Conservation (phyloP, 2,888 invertebrate species). For the Spodoptera exigua region DNA sequence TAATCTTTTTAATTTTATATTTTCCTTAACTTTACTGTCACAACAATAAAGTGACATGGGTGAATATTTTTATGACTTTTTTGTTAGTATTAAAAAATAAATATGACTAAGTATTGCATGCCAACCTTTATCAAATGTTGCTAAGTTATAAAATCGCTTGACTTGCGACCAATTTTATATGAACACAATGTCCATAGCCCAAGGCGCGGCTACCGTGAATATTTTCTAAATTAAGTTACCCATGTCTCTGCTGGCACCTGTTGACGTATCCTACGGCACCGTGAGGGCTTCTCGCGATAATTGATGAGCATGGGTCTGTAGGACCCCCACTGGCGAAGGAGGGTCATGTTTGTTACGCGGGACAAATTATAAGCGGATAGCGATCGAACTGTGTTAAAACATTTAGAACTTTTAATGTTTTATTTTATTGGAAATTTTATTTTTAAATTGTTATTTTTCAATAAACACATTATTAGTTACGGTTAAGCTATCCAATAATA, state of each 20-base stretch:
- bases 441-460: no score
- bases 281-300: slow-evolving; percentile 64
- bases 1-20: background rate
- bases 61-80: background rate
- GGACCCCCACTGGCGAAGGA: slow-evolving; percentile 73
- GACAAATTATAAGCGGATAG: slow-evolving; percentile 2
- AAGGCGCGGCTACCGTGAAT: slow-evolving; percentile 61
- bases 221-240: slow-evolving; percentile 59
- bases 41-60: no score
- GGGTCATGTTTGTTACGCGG: slow-evolving; percentile 61
- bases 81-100: background rate
- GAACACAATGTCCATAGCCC: slow-evolving; percentile 44
- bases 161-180: slow-evolving; percentile 10
- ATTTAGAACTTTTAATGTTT: no score
- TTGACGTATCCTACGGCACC: slow-evolving; percentile 68
- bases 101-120: background rate
- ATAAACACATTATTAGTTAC: no score
- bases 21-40: background rate
- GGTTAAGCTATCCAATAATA: no score
- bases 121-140: background rate
- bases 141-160: slow-evolving; percentile 15
- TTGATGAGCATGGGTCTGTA: slow-evolving; percentile 73
- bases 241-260: slow-evolving; percentile 70
- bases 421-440: no score
- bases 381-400: slow-evolving; percentile 3